Evolutionary conservation across 2,113 vertebrate genomes (phyloP).

Genomic region (Ovis canadensis): DNA sequence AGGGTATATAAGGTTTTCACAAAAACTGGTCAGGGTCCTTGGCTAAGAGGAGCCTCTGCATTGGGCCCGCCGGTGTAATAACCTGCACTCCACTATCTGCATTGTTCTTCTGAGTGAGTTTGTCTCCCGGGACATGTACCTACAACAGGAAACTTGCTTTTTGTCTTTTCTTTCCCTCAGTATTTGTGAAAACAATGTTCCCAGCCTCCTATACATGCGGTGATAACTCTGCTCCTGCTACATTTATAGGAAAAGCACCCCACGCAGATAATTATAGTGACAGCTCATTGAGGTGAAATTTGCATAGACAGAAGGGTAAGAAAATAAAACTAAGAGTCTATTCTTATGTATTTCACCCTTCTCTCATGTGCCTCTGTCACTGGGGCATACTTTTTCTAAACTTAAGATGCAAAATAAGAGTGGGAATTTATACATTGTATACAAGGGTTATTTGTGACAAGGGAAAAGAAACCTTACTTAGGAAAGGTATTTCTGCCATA

Average conservation of each 20-base stretch:
- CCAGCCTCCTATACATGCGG: not conserved
- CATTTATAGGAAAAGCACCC: not conserved
- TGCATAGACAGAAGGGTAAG: not conserved
- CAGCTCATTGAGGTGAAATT: not conserved
- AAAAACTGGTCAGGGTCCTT: not conserved
- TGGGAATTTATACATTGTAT: not conserved
- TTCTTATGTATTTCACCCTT: not conserved
- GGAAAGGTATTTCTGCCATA: not conserved
- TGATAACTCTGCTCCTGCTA: not conserved
- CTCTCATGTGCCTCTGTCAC: not conserved
- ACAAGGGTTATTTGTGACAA: not conserved
- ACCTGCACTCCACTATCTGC: not conserved
- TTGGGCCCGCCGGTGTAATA: fast-evolving
- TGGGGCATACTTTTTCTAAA: not conserved
- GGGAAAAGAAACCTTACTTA: not conserved
- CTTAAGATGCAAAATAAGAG: not conserved
- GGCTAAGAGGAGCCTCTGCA: not conserved
- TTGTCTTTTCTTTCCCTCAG: not conserved
- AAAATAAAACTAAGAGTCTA: not conserved
- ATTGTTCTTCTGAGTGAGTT: not conserved
- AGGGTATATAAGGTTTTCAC: not conserved
- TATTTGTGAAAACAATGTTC: not conserved
- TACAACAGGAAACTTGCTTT: not conserved
- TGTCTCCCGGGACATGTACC: fast-evolving
- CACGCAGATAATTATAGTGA: not conserved